A percentile compares a stretch with the other conserved stretches of the same genome.
These are phyloP conservation scores for Caradrina clavipalpis DNA, from an alignment of 2,888 invertebrate genomes.

Conservation along the genomic window DNA sequence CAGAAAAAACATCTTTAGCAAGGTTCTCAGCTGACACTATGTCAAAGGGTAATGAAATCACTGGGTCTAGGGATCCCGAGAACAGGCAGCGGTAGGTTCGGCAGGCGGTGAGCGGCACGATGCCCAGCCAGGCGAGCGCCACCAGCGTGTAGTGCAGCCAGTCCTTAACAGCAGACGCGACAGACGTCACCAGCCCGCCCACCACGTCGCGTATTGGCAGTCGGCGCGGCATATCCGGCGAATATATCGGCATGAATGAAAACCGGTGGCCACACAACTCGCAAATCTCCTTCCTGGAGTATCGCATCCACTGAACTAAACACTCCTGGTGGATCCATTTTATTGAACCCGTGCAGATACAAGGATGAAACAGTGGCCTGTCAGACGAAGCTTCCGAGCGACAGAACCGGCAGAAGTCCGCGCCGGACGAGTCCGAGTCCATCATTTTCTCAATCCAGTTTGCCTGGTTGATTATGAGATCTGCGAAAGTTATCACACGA, in stretches of 20 bases:
- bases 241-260: constrained; percentile 99
- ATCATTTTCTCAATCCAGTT: constrained; percentile 88
- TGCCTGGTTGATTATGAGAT: constrained; percentile 80
- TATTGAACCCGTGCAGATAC: constrained; percentile 99
- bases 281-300: constrained; percentile 99
- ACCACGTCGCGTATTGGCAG: constrained; percentile 98
- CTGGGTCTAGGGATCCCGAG: constrained; percentile 96
- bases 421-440: constrained; percentile 90
- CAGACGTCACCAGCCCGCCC: constrained; percentile 96
- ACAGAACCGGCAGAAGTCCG: constrained; percentile 99
- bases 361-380: constrained; percentile 98
- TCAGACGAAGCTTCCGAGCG: constrained; percentile 98
- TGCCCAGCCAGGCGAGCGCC: constrained; percentile 98
- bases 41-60: constrained; percentile 97
- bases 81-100: constrained; percentile 98
- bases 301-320: constrained; percentile 99
- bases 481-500: constrained; percentile 76
- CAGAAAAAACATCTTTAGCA: constrained; percentile 98
- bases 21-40: constrained; percentile 98
- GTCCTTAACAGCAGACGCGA: constrained; percentile 97
- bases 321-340: constrained; percentile 99
- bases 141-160: constrained; percentile 99
- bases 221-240: constrained; percentile 99
- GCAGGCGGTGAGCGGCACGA: constrained; percentile 99
- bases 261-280: constrained; percentile 99